Evolutionary conservation across 2,888 invertebrate genomes (phyloP).

Genomic region (Spialia ferax): DNA sequence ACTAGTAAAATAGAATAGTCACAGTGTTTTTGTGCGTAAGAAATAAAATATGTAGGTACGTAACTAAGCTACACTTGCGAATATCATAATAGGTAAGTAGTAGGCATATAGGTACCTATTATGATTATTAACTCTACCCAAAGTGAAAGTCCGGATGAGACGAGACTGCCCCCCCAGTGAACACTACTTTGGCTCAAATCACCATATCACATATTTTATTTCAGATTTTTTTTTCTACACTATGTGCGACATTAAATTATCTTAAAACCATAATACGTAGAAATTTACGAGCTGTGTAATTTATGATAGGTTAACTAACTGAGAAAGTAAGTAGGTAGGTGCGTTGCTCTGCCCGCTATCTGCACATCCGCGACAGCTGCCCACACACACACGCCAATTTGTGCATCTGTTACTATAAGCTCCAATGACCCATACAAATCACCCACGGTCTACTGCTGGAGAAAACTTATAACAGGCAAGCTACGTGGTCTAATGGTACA

Average conservation of each 20-base stretch:
- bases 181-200: too few relatives aligned
- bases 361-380: constrained; percentile 65
- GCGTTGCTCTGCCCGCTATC: constrained; percentile 73
- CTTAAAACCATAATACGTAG: not conserved
- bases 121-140: too few relatives aligned
- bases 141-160: too few relatives aligned
- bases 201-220: too few relatives aligned
- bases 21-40: too few relatives aligned
- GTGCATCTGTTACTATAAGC: constrained; percentile 52
- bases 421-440: not conserved
- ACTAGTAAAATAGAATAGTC: too few relatives aligned
- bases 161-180: too few relatives aligned
- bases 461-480: not conserved
- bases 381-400: constrained; percentile 76
- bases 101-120: too few relatives aligned
- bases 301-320: constrained; percentile 10
- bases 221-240: too few relatives aligned
- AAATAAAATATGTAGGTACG: too few relatives aligned
- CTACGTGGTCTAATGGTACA: not conserved
- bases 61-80: too few relatives aligned
- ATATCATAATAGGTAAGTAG: too few relatives aligned
- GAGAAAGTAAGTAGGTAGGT: constrained; percentile 19
- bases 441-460: constrained; percentile 41
- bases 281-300: not conserved
- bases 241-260: not conserved